phyloP scores from a whole-genome alignment of 2,888 invertebrate species.

The Aproaerema taeniolella region DNA sequence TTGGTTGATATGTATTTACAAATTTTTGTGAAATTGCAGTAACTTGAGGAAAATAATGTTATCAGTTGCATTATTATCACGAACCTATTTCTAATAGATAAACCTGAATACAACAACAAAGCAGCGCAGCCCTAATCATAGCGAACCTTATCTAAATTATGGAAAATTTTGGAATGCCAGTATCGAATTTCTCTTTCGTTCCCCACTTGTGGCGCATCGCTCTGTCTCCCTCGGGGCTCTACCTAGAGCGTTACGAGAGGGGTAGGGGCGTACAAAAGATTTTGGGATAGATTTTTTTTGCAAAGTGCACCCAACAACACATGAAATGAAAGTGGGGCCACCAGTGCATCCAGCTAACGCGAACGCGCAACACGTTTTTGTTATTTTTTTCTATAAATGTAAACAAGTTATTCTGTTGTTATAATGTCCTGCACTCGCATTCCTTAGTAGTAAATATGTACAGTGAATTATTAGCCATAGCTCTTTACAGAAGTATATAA shows the following conservation, averaged over 20 bases:
- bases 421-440: neutral
- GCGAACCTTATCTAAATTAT: slow-evolving; percentile 76
- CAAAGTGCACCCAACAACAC: slow-evolving; percentile 68
- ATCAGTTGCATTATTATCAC: too few species aligned
- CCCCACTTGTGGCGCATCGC: slow-evolving; percentile 29
- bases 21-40: too few species aligned
- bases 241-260: slow-evolving; percentile 59
- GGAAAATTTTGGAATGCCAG: slow-evolving; percentile 73
- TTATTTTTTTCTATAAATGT: slow-evolving; percentile 20
- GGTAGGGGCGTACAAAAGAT: slow-evolving; percentile 68
- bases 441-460: too few species aligned
- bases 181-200: slow-evolving; percentile 45
- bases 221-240: slow-evolving; percentile 46
- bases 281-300: slow-evolving; percentile 71
- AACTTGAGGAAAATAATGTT: too few species aligned
- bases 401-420: slow-evolving; percentile 18
- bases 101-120: too few species aligned
- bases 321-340: slow-evolving; percentile 43
- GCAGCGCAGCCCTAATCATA: slow-evolving; percentile 75
- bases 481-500: too few species aligned
- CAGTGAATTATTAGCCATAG: too few species aligned
- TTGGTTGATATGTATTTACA: too few species aligned
- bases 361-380: slow-evolving; percentile 15
- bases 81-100: too few species aligned
- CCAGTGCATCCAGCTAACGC: slow-evolving; percentile 28